These are phyloP conservation scores for Brachionus asplanchnoidis DNA, from an alignment of 1,140 invertebrate genomes.

Conservation along the genomic window DNA sequence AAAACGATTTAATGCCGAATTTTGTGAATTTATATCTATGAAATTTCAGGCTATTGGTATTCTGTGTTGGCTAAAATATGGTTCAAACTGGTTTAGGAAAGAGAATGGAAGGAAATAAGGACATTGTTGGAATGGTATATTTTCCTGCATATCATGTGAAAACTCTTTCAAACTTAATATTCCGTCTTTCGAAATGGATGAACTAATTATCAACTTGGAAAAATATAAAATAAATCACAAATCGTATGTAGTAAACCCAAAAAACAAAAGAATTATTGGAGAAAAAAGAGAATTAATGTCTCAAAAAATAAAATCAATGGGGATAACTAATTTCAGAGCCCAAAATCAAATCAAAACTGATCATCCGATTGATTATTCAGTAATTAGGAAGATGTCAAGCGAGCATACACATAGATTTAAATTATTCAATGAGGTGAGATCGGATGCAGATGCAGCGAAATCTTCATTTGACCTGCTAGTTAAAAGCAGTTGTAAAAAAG, in stretches of 20 bases:
- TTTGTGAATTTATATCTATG: not conserved
- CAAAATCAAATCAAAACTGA: not conserved
- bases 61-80: not conserved
- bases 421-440: not conserved
- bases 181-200: not conserved
- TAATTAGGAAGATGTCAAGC: not conserved
- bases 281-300: slow-evolving; percentile 7
- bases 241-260: not conserved
- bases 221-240: slow-evolving; percentile 18
- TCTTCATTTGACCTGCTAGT: not conserved
- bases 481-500: not conserved
- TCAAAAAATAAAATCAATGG: not conserved
- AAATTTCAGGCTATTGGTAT: not conserved
- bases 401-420: not conserved
- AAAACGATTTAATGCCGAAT: not conserved
- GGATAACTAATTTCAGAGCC: not conserved
- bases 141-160: not conserved
- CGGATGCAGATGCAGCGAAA: too few species aligned
- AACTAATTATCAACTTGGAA: not conserved
- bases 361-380: not conserved
- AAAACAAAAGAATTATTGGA: slow-evolving; percentile 6
- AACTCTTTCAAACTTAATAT: not conserved
- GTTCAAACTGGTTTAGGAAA: slow-evolving; percentile 11
- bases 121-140: slow-evolving; percentile 2
- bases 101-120: not conserved